Conservation (phyloP, 2,888 invertebrate genomes). For the Yponomeuta cagnagella region DNA sequence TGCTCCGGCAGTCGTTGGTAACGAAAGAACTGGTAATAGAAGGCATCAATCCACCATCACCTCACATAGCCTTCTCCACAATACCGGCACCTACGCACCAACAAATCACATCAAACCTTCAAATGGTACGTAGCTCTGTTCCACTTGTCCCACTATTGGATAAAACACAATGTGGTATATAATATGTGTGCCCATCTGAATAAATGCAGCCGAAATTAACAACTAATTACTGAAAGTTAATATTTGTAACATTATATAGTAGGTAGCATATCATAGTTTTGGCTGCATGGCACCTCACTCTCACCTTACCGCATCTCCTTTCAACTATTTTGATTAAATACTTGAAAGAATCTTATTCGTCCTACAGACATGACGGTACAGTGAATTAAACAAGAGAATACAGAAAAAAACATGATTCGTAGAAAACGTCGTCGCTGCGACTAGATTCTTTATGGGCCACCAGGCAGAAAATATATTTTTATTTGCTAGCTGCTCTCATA, state of each 20-base stretch:
- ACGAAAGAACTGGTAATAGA: constrained; percentile 95
- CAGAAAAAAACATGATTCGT: too few relatives aligned
- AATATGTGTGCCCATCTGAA: background rate
- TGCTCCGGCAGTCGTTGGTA: constrained; percentile 91
- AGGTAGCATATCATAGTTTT: too few relatives aligned
- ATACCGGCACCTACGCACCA: constrained; percentile 30
- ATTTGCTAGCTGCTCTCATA: background rate
- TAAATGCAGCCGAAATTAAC: background rate
- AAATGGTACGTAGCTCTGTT: constrained; percentile 36
- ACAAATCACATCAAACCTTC: constrained; percentile 40
- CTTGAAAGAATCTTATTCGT: too few relatives aligned
- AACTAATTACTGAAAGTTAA: too few relatives aligned
- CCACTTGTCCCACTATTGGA: background rate
- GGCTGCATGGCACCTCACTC: too few relatives aligned
- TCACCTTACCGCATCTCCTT: too few relatives aligned
- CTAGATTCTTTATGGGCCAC: background rate
- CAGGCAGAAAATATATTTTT: background rate
- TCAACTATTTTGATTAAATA: too few relatives aligned
- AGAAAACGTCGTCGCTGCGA: background rate
- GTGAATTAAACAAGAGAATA: too few relatives aligned
- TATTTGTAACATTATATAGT: too few relatives aligned
- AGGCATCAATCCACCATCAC: constrained; percentile 93
- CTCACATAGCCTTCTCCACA: constrained; percentile 55
- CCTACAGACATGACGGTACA: too few relatives aligned
- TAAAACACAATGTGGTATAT: background rate